phyloP scores from a whole-genome alignment of 2,113 vertebrate species.

The Istiophorus platypterus region DNA sequence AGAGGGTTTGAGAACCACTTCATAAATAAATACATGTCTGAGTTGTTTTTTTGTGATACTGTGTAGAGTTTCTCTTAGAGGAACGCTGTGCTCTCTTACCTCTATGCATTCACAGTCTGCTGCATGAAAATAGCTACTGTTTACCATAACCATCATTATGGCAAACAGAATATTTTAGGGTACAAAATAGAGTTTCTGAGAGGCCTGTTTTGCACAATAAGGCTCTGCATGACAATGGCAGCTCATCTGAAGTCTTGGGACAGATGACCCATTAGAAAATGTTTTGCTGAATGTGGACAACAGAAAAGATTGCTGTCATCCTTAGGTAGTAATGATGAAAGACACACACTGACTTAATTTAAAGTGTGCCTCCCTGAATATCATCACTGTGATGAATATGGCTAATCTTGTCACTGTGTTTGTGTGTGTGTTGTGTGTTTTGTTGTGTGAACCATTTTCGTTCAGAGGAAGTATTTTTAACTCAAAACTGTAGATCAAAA shows the following conservation, averaged over 20 bases:
- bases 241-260: slow-evolving; percentile 26
- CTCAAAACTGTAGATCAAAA: slow-evolving; percentile 41
- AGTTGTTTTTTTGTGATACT: slow-evolving; percentile 21
- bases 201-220: background rate
- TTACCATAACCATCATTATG: slow-evolving; percentile 3
- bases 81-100: background rate
- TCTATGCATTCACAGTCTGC: slow-evolving; percentile 36
- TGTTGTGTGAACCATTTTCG: background rate
- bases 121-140: slow-evolving; percentile 43
- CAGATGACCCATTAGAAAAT: slow-evolving; percentile 13
- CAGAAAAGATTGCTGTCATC: slow-evolving; percentile 28
- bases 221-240: slow-evolving; percentile 39
- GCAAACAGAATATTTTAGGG: slow-evolving; percentile 18
- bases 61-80: slow-evolving; percentile 18
- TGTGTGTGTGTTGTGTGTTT: slow-evolving; percentile 9
- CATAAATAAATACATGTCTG: background rate
- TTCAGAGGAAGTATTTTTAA: slow-evolving; percentile 59
- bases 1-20: background rate
- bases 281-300: slow-evolving; percentile 33
- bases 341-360: slow-evolving; percentile 34
- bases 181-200: slow-evolving; percentile 32
- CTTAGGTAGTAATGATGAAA: slow-evolving; percentile 25
- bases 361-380: slow-evolving; percentile 45
- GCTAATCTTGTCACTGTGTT: background rate
- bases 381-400: slow-evolving; percentile 48